Conservation (phyloP, 2,797 vertebrate genomes). For the Falco berigora region DNA sequence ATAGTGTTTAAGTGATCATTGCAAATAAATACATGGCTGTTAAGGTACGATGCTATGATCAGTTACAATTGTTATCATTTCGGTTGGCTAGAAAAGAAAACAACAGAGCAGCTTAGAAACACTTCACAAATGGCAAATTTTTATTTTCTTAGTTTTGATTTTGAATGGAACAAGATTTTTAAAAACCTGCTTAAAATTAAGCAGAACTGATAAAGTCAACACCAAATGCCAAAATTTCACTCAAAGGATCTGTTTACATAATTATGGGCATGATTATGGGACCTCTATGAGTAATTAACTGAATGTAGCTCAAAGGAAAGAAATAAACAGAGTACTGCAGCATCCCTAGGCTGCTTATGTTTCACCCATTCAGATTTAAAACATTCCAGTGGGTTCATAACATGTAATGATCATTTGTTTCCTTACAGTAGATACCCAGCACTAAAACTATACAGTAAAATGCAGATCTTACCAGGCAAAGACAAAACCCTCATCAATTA, state of each 20-base stretch:
- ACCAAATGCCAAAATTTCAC: neutral
- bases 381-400: conserved; percentile 12
- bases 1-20: neutral
- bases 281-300: conserved; percentile 11
- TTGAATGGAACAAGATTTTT: neutral
- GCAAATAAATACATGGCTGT: neutral
- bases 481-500: neutral
- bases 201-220: neutral
- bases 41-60: neutral
- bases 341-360: conserved; percentile 32
- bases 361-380: conserved; percentile 26
- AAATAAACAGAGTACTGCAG: neutral
- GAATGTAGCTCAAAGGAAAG: neutral
- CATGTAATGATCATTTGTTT: conserved; percentile 12
- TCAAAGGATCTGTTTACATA: conserved; percentile 12
- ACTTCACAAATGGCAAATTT: neutral
- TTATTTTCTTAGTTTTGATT: conserved; percentile 6
- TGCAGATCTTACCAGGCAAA: neutral
- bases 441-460: neutral
- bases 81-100: conserved; percentile 13
- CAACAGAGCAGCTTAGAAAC: neutral
- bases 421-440: conserved; percentile 26
- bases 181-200: conserved; percentile 37
- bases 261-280: neutral
- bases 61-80: neutral